Percentiles rank a stretch among this genome's conserved stretches.
Conservation (phyloP, 2,797 vertebrate species). For the Euphonia xanthogaster region DNA sequence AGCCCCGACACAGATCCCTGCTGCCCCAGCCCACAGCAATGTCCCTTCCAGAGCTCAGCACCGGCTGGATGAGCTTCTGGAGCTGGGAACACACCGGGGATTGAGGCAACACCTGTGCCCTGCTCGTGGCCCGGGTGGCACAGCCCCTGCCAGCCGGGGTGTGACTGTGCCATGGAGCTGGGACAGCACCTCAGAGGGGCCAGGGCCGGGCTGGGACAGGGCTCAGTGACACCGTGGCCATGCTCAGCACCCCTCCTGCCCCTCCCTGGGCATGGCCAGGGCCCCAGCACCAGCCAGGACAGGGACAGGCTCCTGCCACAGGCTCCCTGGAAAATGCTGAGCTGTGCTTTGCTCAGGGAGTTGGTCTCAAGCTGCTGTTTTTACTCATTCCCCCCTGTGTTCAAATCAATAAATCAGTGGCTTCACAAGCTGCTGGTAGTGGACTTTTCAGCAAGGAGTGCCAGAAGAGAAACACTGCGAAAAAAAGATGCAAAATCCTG, state of each 20-base stretch:
- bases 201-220: background rate
- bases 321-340: background rate
- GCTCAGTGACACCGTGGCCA: background rate
- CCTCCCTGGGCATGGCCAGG: background rate
- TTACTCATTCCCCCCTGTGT: background rate
- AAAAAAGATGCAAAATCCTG: background rate
- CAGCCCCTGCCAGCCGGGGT: background rate
- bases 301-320: background rate
- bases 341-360: background rate
- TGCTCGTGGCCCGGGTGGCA: background rate
- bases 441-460: background rate
- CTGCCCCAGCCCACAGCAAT: background rate
- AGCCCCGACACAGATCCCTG: background rate
- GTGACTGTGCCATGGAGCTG: background rate
- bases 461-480: background rate
- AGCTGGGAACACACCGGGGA: background rate
- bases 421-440: background rate
- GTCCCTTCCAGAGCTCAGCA: background rate
- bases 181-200: background rate
- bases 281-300: background rate
- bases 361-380: background rate
- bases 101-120: background rate
- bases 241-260: background rate
- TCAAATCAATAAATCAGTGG: background rate
- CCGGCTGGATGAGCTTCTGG: background rate